Base-by-base conservation (phyloP, 2,888 invertebrate species). In the Lycia hirtaria region DNA sequence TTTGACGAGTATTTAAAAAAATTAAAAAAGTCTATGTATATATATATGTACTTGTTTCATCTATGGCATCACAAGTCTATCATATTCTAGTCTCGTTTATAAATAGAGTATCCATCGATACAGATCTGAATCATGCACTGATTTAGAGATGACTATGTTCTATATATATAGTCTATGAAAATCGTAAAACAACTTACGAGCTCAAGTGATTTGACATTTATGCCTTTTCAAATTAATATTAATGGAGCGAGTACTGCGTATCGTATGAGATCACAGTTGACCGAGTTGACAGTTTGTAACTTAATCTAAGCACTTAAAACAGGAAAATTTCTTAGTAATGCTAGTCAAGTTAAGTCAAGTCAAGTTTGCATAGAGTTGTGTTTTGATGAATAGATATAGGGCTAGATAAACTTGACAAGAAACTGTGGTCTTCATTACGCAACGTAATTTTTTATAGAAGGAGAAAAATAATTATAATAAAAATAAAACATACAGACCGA, bases 181-280 rank as follows among this genome's bases (percentile, higher is more conserved):
- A 12, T 50, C 40, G 35, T 50, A 35, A 35, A 32, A 33, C 24
- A 12, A 35, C n/a, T n/a, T n/a, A n/a, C n/a, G n/a, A n/a, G n/a
- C n/a, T 35, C 37, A 44, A 56, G 20, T 45, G 37, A 19, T 45
- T 47, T 49, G 51, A 49, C 45, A 51, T 44, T 26, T 45, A 52
- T 45, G 32, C 12, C 19, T 43, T 24, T 30, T 10, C 20, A 30
- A 14, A 24, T 45, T 38, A n/a, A 19, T 19, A 28, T 53, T 37
- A 56, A 62, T 49, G 19, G 24, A 38, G 22, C 22, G 6, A 3
- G 19, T 38, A 38, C 40, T 15, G 20, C 22, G 28, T 47, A 35
- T 32, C 10, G n/a, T 7, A 54, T 40, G 54, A 47, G 38, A 38
- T 53, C 53, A 53, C 17, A 10, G 35, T 10, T 19, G 19, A 32